Evolutionary conservation across 2,797 vertebrate species (phyloP), one percentile per base, ranked within the genome.

Genomic region (Eurystomus glaucurus): DNA sequence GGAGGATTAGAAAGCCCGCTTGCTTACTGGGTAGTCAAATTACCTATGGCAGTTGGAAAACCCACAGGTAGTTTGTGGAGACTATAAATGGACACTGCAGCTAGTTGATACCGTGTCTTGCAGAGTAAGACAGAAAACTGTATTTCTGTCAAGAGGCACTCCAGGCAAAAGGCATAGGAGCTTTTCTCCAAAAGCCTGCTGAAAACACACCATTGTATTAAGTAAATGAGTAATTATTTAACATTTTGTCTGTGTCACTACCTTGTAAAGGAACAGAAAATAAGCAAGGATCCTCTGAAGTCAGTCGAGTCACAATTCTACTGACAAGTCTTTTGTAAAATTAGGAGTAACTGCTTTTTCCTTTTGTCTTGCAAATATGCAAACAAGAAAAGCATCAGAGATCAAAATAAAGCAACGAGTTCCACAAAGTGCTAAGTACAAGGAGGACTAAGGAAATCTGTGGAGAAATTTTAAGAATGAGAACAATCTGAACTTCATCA

Each of bases 331-430:
- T 95, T 86, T 79, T 55, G 58, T 57, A 75, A 79, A 87, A 86
- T 72, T 50, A 87, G 20, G 48, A 85, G 29, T 31, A 76, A 54
- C 60, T 54, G 69, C 58, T 50, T 79, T 15, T 60, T 93, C 79
- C 43, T 50, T 79, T 72, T 58, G 45, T 54, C 64, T 77, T 80
- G 35, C n/a, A 85, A 82, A 69, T 22, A 86, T 4, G 4, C 31
- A 78, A 91, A 77, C 43, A 52, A 74, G 9, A 77, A 58, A 91
- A 83, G 28, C 35, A 57, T 22, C 41, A 71, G 33, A 57, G 37
- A 89, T 25, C n/a, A 72, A 94, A 92, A 93, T 31, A 90, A 92
- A 89, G 77, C 88, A 94, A 82, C 68, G 89, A 85, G 86, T 82
- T 85, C 48, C 28, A 76, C 43, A 9, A 76, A 84, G 41, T 2